Percentiles rank a stretch among this genome's conserved stretches.
Evolutionary conservation across 2,888 invertebrate species (phyloP).

Genomic region (Serripes groenlandicus): DNA sequence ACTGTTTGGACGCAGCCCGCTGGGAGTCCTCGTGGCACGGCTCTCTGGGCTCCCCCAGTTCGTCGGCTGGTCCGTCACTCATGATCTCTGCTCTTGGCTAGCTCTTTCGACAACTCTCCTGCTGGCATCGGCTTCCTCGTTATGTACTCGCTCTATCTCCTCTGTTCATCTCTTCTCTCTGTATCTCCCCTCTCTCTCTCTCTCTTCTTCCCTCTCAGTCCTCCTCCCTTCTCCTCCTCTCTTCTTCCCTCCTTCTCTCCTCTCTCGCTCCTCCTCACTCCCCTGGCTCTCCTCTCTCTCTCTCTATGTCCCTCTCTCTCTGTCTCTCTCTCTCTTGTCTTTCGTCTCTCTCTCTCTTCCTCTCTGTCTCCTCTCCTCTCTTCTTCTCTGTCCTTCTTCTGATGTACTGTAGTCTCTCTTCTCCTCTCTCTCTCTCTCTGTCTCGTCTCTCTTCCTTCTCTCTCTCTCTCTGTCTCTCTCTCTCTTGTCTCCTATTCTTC

Average conservation of each 20-base stretch:
- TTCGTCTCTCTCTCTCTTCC: neutral
- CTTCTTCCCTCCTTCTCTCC: neutral
- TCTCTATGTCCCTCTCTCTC: neutral
- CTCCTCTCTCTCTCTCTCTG: neutral
- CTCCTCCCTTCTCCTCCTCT: neutral
- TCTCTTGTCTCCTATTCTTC: no score
- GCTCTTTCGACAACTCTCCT: no score
- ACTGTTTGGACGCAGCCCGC: no score
- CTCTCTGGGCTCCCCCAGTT: no score
- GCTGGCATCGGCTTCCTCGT: no score
- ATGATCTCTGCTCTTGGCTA: no score
- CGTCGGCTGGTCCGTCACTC: no score
- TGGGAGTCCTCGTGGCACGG: no score
- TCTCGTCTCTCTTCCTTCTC: neutral
- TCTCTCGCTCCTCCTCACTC: neutral
- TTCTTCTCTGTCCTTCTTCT: neutral
- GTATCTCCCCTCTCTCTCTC: neutral
- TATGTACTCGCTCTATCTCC: neutral
- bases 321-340: neutral
- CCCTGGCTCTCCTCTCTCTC: neutral
- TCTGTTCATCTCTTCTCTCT: no score
- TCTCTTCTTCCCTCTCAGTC: neutral
- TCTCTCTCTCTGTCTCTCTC: neutral
- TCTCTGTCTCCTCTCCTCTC: neutral
- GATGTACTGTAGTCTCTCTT: neutral